Conservation (phyloP, 2,797 vertebrate genomes). For the Pelobates cultripes region DNA sequence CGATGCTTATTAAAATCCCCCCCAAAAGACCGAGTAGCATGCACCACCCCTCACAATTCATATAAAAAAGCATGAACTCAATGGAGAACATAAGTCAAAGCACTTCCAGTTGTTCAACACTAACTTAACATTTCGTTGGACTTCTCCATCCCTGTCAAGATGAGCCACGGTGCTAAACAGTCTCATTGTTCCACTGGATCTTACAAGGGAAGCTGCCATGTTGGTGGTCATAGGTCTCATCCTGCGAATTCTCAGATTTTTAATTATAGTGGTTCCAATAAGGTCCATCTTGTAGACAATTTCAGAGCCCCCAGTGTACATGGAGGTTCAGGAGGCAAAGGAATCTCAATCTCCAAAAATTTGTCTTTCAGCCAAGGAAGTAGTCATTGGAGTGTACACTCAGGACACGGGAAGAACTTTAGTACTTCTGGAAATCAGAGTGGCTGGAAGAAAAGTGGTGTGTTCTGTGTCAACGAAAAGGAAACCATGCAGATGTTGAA, state of each 20-base stretch:
- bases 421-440: constrained; percentile 42
- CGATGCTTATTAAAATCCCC: too few species aligned
- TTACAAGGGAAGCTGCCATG: constrained; percentile 16
- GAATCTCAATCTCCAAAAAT: constrained; percentile 65
- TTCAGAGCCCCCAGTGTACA: constrained; percentile 67
- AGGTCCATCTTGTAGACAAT: constrained; percentile 54
- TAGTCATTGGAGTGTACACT: constrained; percentile 30
- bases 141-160: background rate
- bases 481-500: constrained; percentile 91
- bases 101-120: background rate
- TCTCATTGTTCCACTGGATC: constrained; percentile 31
- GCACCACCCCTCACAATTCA: too few species aligned
- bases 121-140: background rate
- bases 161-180: constrained; percentile 21
- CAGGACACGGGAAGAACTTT: constrained; percentile 12
- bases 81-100: background rate
- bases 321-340: too few species aligned
- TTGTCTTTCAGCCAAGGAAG: constrained; percentile 47
- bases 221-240: constrained; percentile 8
- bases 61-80: too few species aligned
- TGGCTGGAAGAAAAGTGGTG: constrained; percentile 64
- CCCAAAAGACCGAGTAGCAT: too few species aligned
- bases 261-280: too few species aligned
- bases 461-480: constrained; percentile 76
- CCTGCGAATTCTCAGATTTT: constrained; percentile 11